phyloP scores from a whole-genome alignment of 2,888 invertebrate genomes.

The Drosophila neotestacea region DNA sequence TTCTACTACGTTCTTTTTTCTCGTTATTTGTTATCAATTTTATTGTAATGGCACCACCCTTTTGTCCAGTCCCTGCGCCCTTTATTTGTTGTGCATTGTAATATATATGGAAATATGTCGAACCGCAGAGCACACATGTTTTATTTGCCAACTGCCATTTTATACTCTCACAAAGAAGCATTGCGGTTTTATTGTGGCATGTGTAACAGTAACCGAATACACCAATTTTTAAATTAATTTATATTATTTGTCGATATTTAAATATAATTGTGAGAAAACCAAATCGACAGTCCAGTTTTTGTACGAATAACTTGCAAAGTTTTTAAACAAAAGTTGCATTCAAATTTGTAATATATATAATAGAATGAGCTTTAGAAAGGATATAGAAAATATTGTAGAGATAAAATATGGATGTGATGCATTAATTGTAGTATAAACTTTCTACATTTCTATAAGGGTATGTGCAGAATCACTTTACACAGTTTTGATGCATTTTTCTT shows the following conservation, averaged over 20 bases:
- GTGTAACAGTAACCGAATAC: not conserved
- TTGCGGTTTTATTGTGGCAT: slow-evolving; percentile 12
- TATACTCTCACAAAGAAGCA: slow-evolving; percentile 12
- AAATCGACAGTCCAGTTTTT: no score
- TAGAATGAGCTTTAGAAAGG: not conserved
- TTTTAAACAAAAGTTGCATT: not conserved
- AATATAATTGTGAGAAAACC: not conserved
- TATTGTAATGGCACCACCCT: slow-evolving; percentile 45
- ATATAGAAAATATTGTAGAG: not conserved
- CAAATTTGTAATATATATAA: not conserved
- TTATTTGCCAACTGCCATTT: slow-evolving; percentile 12
- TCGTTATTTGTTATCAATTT: slow-evolving; percentile 54
- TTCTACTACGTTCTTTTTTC: not conserved
- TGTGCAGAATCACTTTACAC: not conserved
- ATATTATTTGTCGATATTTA: not conserved
- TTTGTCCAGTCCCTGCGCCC: slow-evolving; percentile 7
- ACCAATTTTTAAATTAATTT: not conserved
- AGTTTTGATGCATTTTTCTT: not conserved
- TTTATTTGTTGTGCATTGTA: slow-evolving; percentile 17
- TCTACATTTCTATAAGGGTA: not conserved
- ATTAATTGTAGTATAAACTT: not conserved
- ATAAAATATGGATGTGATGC: no score
- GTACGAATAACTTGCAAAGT: not conserved
- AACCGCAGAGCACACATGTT: slow-evolving; percentile 14
- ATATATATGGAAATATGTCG: slow-evolving; percentile 39